phyloP scores from a whole-genome alignment of 1,140 invertebrate species.

The Meloidogyne floridensis region DNA sequence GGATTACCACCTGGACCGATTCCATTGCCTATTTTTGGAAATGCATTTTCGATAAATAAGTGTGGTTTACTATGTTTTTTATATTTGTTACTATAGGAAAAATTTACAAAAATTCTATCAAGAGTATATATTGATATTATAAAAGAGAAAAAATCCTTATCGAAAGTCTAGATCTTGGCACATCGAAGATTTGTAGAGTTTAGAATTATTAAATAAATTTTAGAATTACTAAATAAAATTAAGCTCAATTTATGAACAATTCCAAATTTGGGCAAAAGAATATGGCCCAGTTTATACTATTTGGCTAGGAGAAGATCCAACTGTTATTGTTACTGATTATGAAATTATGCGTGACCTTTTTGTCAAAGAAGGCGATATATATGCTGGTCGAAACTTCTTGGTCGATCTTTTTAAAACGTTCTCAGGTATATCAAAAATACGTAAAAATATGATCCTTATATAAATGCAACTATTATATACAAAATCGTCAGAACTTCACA shows the following conservation, averaged over 20 bases:
- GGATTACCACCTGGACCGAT: conserved; percentile 8
- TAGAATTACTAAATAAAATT: no score
- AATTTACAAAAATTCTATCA: no score
- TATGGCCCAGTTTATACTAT: conserved; percentile 2
- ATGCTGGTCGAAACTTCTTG: conserved; percentile 1
- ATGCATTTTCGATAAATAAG: no score
- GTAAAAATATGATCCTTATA: not conserved
- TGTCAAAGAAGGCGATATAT: not conserved
- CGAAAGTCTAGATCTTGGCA: no score
- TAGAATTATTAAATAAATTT: no score
- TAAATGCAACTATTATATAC: not conserved
- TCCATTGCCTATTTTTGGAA: not conserved
- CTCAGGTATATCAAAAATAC: not conserved
- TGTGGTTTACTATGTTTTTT: no score
- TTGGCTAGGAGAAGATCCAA: conserved; percentile 28
- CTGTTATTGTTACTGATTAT: conserved; percentile 32
- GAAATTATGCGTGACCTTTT: not conserved
- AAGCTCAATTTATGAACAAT: no score
- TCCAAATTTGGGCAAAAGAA: not conserved
- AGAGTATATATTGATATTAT: no score
- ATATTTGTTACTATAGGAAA: no score
- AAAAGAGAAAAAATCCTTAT: no score
- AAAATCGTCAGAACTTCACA: no score
- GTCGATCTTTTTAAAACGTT: not conserved
- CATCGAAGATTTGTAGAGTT: no score